Base-by-base conservation (phyloP, 2,797 vertebrate species). In the Girardinus metallicus region DNA sequence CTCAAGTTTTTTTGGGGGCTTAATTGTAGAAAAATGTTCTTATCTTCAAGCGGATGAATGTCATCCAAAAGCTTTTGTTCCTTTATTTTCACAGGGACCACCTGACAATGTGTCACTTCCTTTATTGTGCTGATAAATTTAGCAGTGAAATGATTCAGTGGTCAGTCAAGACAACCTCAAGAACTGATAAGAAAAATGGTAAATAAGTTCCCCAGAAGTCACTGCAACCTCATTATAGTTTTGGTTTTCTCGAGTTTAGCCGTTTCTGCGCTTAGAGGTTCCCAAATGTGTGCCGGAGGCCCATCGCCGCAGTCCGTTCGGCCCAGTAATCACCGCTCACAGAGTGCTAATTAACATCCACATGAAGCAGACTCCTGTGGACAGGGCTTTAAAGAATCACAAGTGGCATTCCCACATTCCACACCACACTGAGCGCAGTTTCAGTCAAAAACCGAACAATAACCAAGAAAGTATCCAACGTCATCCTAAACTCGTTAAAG, bases 311-410 rank as follows among this genome's bases (percentile, higher is more conserved):
- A 83, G 88, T 81, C 76, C 64, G 78, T 73, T 79, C 29, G 79
- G 74, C 81, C 29, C 78, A 78, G 84, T 88, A 90, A 89, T 88
- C 84, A 82, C 75, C 68, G 81, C 86, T 83, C 78, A 81, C 85
- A 78, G 77, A 88, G 82, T 64, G 80, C 85, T 89, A 90, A 92
- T 92, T 93, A 91, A 89, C 86, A 81, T 75, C 86, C 81, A 53
- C 83, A 84, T 85, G 75, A 80, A 89, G 86, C 78, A 47, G 81
- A 75, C 60, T 2, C 76, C 78, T 82, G 79, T 72, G 36, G 68
- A 88, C 80, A 64, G 39, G 41, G 75, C 84, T 85, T 80, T 29
- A 46, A 76, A 83, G 80, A 74, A 57, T 75, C 76, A 39, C 36
- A 77, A 82, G 82, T 75, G 82, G 87, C 90, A 79, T 83, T 85